Evolutionary conservation across 2,797 vertebrate species (phyloP).

Genomic region (Galago senegalensis): DNA sequence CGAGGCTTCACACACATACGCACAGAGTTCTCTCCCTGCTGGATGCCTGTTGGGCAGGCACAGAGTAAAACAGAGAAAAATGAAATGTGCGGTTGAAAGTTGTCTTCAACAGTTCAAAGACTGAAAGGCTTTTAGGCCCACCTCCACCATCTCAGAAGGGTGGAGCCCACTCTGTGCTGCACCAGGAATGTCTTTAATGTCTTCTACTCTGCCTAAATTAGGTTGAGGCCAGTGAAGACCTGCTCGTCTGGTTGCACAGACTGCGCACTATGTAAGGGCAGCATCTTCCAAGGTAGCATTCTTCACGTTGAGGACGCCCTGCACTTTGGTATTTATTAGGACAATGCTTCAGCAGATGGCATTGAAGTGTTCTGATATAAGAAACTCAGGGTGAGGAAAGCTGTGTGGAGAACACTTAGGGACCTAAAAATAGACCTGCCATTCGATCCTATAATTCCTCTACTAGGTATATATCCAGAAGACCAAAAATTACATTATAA

Average conservation of each 20-base stretch:
- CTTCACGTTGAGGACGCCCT: neutral
- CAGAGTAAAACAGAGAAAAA: neutral
- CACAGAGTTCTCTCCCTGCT: neutral
- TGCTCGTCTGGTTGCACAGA: neutral
- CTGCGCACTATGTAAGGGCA: neutral
- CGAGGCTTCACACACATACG: neutral
- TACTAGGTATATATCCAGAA: no score
- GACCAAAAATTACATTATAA: no score
- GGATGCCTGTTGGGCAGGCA: neutral
- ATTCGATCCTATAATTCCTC: no score
- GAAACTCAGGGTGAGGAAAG: neutral
- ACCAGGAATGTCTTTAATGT: neutral
- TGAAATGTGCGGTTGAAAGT: neutral
- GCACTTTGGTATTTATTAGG: neutral
- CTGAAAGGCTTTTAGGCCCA: neutral
- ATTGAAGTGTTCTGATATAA: neutral
- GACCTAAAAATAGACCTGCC: no score
- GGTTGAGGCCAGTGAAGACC: neutral
- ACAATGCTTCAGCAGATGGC: neutral
- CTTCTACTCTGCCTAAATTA: neutral
- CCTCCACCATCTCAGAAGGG: neutral
- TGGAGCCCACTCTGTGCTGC: neutral
- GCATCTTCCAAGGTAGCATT: neutral
- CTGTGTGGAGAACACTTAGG: no score
- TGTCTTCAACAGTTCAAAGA: conserved; percentile 18